Evolutionary conservation across 2,113 vertebrate genomes (phyloP).

Genomic region (Lagopus muta): DNA sequence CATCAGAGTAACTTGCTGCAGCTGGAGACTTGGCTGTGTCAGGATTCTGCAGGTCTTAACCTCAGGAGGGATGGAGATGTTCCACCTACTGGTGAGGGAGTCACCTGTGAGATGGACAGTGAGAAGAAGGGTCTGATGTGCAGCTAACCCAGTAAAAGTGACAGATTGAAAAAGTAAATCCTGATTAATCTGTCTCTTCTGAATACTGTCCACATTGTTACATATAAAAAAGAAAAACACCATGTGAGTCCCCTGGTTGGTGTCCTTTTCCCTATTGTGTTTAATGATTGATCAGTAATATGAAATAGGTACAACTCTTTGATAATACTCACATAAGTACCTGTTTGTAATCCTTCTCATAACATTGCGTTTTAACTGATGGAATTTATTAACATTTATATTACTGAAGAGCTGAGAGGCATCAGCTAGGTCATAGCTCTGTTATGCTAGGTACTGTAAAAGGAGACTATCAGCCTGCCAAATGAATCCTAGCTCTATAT

Average conservation of each 20-base stretch:
- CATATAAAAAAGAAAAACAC: neutral
- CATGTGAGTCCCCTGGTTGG: neutral
- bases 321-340: constrained; percentile 46
- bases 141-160: neutral
- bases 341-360: constrained; percentile 57
- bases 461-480: constrained; percentile 19
- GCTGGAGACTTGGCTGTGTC: neutral
- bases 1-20: neutral
- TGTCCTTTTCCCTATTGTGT: constrained; percentile 26
- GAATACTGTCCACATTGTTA: neutral
- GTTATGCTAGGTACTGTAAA: neutral
- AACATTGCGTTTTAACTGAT: constrained; percentile 20
- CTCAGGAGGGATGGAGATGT: neutral
- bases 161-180: constrained; percentile 16
- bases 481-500: neutral
- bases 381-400: constrained; percentile 57
- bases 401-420: neutral
- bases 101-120: neutral
- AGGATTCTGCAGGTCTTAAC: neutral
- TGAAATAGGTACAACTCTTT: constrained; percentile 37
- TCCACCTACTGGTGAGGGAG: neutral
- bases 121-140: neutral
- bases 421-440: neutral
- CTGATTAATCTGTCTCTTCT: constrained; percentile 25
- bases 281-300: constrained; percentile 46